These are phyloP conservation scores for Chaetodon auriga DNA, from an alignment of 2,113 vertebrate genomes.

Conservation along the genomic window DNA sequence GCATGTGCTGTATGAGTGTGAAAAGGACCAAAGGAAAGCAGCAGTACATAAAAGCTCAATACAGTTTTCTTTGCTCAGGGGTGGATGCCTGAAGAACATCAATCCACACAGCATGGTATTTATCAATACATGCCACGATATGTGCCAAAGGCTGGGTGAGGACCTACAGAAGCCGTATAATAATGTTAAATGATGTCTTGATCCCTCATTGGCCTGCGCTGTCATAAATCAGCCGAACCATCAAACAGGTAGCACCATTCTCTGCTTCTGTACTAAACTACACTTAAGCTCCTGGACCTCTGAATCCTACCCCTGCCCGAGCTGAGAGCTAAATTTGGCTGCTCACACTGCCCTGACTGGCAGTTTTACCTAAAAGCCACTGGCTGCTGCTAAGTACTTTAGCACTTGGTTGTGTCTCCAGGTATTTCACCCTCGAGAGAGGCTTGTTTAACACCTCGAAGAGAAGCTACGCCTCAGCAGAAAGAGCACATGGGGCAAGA, in stretches of 20 bases:
- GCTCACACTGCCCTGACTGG: slow-evolving; percentile 15
- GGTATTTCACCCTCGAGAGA: neutral
- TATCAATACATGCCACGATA: neutral
- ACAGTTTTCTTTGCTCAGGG: neutral
- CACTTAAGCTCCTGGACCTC: slow-evolving; percentile 9
- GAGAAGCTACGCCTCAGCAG: neutral
- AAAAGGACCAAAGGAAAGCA: neutral
- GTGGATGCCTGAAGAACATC: neutral
- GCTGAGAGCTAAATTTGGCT: slow-evolving; percentile 30
- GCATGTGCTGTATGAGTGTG: neutral
- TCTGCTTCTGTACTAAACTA: neutral
- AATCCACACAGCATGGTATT: slow-evolving; percentile 6
- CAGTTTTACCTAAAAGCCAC: slow-evolving; percentile 39
- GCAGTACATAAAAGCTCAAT: neutral
- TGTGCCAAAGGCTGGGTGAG: neutral
- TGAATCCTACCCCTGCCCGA: neutral
- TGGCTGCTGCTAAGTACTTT: slow-evolving; percentile 25
- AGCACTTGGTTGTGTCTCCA: slow-evolving; percentile 12
- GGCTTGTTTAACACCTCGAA: slow-evolving; percentile 11
- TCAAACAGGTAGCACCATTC: slow-evolving; percentile 2
- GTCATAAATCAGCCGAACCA: slow-evolving; percentile 17
- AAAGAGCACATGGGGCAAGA: neutral
- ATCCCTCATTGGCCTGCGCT: neutral
- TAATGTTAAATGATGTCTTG: slow-evolving; percentile 15
- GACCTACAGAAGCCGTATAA: neutral